Base-by-base conservation (phyloP, 92 coral and sea anemone species). In the Epizoanthus rinbou region DNA sequence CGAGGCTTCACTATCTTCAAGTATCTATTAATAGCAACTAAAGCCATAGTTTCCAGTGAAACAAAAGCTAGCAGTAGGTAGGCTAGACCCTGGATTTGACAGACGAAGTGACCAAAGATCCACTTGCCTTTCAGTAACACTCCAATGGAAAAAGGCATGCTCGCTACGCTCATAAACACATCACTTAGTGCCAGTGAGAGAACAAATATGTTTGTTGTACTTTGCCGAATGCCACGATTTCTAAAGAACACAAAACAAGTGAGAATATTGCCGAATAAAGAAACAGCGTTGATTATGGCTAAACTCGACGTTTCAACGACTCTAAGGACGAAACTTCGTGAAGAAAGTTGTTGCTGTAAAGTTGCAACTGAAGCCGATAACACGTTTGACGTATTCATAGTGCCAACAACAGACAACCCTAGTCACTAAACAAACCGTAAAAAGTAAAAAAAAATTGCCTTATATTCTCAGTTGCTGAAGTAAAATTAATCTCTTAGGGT, bases 11-110 rank as follows among this genome's bases (percentile, higher is more conserved):
- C 87, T 15, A 91, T 84, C 68, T 73, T 88, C 13, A 91, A 25
- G 86, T 82, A 91, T 58, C 94, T 86, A 79, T 91, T 91, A 3
- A 88, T 75, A 11, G 94, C 94, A 15, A 88, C 90, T 17, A 88
- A 66, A 60, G 94, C 92, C 68, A 91, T 86, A 8, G 91, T 85
- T 56, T 81, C 85, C 63, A 85, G 69, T 13, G 94, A 88, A 0
- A 91, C 94, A 57, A 88, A 85, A 19, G 88, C 91, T 54, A 91
- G 39, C 22, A 86, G 89, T 43, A 88, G 85, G 31, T 69, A 85
- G 8, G 81, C 64, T 33, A 88, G 73, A 16, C 94, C 94, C 31
- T 91, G 91, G 3, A 91, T 22, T 69, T 91, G 91, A 28, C 94
- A 91, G 8, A 76, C 47, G 4, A 83, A 33, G 16, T 79, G 5